Evolutionary conservation across 2,797 vertebrate genomes (phyloP).

Genomic region (Allobates femoralis): DNA sequence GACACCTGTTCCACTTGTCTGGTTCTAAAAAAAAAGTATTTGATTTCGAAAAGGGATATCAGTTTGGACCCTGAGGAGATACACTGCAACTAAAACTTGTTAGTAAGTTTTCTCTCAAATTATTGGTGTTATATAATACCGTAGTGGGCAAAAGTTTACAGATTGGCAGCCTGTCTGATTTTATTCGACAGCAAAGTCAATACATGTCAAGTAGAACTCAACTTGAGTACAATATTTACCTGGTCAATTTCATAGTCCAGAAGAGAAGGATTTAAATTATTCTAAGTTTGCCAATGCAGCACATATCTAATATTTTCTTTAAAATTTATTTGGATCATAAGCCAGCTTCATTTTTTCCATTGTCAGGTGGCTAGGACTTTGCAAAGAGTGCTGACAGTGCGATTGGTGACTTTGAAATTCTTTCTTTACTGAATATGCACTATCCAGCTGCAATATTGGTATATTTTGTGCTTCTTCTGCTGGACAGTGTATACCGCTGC

Average conservation of each 20-base stretch:
- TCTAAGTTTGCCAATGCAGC: neutral
- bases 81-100: conserved; percentile 22
- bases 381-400: too few relatives aligned
- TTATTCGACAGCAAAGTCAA: conserved; percentile 10
- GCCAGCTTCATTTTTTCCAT: too few relatives aligned
- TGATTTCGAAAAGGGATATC: conserved; percentile 11
- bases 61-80: conserved; percentile 5
- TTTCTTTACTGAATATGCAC: too few relatives aligned
- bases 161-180: conserved; percentile 14
- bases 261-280: neutral
- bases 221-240: conserved; percentile 11
- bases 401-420: too few relatives aligned
- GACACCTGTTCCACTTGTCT: conserved; percentile 36
- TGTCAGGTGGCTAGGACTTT: too few relatives aligned
- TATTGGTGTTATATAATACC: conserved; percentile 34
- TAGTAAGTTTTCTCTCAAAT: conserved; percentile 40
- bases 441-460: too few relatives aligned
- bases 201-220: neutral
- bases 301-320: neutral
- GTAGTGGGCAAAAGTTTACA: neutral
- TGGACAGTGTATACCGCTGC: too few relatives aligned
- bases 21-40: conserved; percentile 36
- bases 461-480: too few relatives aligned
- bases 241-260: neutral
- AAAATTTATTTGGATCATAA: too few relatives aligned